phyloP scores from a whole-genome alignment of 2,797 vertebrate genomes.

The Pterois miles region DNA sequence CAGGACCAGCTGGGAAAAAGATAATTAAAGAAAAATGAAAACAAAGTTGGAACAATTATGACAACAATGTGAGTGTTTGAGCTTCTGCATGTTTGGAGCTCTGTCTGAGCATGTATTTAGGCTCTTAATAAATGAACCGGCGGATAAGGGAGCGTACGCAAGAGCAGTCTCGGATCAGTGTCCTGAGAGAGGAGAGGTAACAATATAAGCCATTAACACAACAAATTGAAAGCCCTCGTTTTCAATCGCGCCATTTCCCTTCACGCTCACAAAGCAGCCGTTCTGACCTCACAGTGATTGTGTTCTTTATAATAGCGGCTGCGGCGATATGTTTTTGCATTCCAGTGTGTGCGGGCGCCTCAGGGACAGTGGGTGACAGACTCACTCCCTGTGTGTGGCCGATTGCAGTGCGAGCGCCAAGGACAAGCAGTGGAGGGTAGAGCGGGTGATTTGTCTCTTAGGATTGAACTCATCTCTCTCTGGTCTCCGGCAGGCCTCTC shows the following conservation, averaged over 20 bases:
- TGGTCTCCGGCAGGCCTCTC: conserved; percentile 57
- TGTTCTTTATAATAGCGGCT: conserved; percentile 43
- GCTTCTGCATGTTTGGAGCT: background rate
- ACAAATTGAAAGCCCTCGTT: conserved; percentile 33
- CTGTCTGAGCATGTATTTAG: background rate
- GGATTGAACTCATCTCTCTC: conserved; percentile 67
- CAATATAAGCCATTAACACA: conserved; percentile 19
- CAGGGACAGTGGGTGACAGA: conserved; percentile 66
- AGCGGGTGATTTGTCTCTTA: conserved; percentile 79
- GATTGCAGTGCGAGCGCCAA: conserved; percentile 68
- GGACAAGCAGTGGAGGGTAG: conserved; percentile 76
- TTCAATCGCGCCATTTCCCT: conserved; percentile 47
- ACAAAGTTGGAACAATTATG: background rate
- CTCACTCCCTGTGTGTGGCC: conserved; percentile 50
- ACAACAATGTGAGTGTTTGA: background rate
- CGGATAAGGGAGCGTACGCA: background rate
- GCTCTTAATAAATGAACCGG: conserved; percentile 2
- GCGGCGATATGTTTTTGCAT: conserved; percentile 57
- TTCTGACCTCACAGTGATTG: conserved; percentile 54
- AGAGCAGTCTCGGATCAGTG: background rate
- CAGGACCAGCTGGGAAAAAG: background rate
- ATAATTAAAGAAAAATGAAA: background rate
- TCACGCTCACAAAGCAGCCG: conserved; percentile 39
- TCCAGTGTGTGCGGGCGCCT: conserved; percentile 40
- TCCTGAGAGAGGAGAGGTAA: conserved; percentile 14